These are phyloP conservation scores for Thalassophryne amazonica DNA, from an alignment of 2,797 vertebrate genomes.

Conservation along the genomic window DNA sequence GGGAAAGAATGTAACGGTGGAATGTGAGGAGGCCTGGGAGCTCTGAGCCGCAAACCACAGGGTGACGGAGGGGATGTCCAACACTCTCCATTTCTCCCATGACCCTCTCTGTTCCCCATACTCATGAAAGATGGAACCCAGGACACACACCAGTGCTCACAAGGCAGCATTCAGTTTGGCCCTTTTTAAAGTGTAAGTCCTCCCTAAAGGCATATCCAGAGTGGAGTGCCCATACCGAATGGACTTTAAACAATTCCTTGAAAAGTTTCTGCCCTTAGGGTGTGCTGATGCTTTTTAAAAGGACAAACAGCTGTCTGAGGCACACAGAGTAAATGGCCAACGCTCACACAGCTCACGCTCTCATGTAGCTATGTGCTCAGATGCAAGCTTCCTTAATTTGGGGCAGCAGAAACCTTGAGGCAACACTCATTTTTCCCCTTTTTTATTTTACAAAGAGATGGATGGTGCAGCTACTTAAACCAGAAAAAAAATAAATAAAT, in stretches of 20 bases:
- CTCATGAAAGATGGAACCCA: conserved; percentile 61
- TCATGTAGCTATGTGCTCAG: conserved; percentile 16
- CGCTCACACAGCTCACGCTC: conserved; percentile 40
- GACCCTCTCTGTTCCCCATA: conserved; percentile 35
- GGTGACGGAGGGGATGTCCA: conserved; percentile 40
- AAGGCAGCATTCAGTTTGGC: conserved; percentile 62
- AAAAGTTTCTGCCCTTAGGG: conserved; percentile 50
- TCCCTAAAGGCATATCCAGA: conserved; percentile 57
- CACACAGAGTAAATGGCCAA: conserved; percentile 53
- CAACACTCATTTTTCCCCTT: not conserved
- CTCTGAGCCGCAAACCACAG: conserved; percentile 63
- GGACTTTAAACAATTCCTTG: conserved; percentile 55
- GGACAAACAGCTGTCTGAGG: conserved; percentile 52
- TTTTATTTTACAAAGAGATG: not conserved
- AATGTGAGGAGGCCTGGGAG: conserved; percentile 52
- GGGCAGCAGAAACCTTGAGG: conserved; percentile 37
- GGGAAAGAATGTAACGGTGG: conserved; percentile 56
- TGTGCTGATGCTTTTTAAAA: conserved; percentile 48
- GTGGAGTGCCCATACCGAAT: conserved; percentile 34
- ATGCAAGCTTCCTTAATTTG: conserved; percentile 22
- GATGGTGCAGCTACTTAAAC: not conserved
- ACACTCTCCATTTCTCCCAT: conserved; percentile 19
- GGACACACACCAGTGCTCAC: conserved; percentile 56
- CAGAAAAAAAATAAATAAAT: not conserved
- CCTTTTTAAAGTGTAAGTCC: conserved; percentile 66